Base-by-base conservation (phyloP, 2,113 vertebrate species). In the Larimichthys polyactis region DNA sequence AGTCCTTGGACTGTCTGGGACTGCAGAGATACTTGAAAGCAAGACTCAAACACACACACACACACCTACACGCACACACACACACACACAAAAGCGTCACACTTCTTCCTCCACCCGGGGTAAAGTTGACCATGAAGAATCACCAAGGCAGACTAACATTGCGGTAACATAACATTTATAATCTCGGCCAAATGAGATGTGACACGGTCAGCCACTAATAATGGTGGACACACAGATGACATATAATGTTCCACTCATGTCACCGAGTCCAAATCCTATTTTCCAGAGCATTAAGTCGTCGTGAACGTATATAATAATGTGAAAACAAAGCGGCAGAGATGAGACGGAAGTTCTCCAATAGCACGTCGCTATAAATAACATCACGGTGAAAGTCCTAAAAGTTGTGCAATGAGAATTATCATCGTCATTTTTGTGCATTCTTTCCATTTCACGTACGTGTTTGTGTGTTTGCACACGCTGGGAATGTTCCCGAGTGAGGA, bases 1-100 rank as follows among this genome's bases (percentile, higher is more conserved):
- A 93, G 94, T 90, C 93, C 91, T 93, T 92, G 91, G 87, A 88
- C 87, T 90, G 93, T 94, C 93, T 94, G 88, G 85, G 86, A 83
- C 78, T 69, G 57, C 49, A 17, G 57, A 71, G 77, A 79, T 64
- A 65, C 85, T 87, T 87, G 40, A 90, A 86, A 87, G 85, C 74
- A 66, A 77, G 71, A 55, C 9, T 2, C 71, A 10, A 73, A 12
- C 52, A 27, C 58, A 22, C 43, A 16, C 17, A 62, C 43, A 67
- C 79, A 60, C 62, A 78, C 80, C 43, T 29, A 71, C 80, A 32
- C 24, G 24, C 24, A 71, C 52, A 66, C 79, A 58, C 63, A 79
- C 67, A 17, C 14, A 72, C 78, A 51, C 44, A 70, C 65, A 71
- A 11, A 71, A 70, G 73, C 20, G 48, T 81, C 54, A 57, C 75